These are phyloP conservation scores for Patiria miniata DNA, from an alignment of 35 echinoderm and acorn worm species.

Conservation along the genomic window DNA sequence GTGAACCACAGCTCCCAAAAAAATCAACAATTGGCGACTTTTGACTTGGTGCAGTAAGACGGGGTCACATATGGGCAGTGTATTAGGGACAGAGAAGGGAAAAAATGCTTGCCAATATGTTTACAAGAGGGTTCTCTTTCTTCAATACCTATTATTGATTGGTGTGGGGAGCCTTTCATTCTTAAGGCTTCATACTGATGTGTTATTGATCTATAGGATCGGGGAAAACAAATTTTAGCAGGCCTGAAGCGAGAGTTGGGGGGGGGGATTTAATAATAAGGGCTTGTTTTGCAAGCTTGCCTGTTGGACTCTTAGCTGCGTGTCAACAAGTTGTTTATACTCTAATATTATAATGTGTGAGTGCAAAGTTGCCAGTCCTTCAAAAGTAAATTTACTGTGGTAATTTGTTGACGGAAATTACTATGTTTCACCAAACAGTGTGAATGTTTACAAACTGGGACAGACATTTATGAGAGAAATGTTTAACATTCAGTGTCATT, in stretches of 20 bases:
- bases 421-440: too few relatives aligned
- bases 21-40: background rate
- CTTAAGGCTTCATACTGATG: background rate
- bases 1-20: background rate
- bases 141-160: constrained; percentile 12
- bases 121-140: background rate
- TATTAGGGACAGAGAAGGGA: background rate
- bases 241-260: background rate
- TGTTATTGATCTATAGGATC: constrained; percentile 17
- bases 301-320: background rate
- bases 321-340: background rate
- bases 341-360: background rate
- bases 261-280: background rate
- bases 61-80: background rate
- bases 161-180: background rate
- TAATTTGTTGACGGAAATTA: too few relatives aligned
- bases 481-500: too few relatives aligned
- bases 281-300: background rate
- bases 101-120: constrained; percentile 27
- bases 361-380: background rate
- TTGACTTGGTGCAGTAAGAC: background rate
- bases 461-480: too few relatives aligned
- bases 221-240: background rate
- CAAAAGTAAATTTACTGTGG: too few relatives aligned
- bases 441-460: too few relatives aligned